Evolutionary conservation across 2,113 vertebrate genomes (phyloP).

Genomic region (Poecile atricapillus): DNA sequence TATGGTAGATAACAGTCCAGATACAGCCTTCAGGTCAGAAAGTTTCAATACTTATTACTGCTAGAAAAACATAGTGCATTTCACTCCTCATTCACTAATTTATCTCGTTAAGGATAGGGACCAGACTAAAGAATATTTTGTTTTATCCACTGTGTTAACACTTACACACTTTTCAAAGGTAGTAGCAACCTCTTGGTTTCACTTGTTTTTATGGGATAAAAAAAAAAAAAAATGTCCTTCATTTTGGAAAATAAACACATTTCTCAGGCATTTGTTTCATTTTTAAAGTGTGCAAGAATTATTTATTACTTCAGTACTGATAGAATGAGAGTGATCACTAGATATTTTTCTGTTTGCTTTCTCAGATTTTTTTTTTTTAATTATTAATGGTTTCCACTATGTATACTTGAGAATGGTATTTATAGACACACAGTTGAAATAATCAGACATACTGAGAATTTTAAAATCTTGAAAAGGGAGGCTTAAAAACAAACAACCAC

Average conservation of each 20-base stretch:
- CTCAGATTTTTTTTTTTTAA: background rate
- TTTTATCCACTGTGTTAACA: background rate
- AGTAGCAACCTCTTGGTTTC: background rate
- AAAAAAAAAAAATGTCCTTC: fast-evolving
- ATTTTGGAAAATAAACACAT: background rate
- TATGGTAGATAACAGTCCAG: background rate
- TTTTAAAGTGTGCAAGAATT: background rate
- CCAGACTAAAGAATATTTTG: background rate
- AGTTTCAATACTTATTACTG: background rate
- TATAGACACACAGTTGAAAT: background rate
- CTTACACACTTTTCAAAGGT: background rate
- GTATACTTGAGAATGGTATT: background rate
- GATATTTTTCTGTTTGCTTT: background rate
- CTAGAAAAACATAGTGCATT: background rate
- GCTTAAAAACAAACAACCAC: background rate
- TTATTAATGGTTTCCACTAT: background rate
- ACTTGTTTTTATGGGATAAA: background rate
- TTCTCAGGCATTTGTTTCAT: background rate
- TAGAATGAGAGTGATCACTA: background rate
- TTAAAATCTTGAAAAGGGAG: background rate
- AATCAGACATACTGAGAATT: background rate
- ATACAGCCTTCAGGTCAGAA: background rate
- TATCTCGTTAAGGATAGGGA: background rate
- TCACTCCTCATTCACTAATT: background rate
- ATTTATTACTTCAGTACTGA: background rate